Conservation (phyloP, 2,113 vertebrate species). For the Megaceryle torquata region DNA sequence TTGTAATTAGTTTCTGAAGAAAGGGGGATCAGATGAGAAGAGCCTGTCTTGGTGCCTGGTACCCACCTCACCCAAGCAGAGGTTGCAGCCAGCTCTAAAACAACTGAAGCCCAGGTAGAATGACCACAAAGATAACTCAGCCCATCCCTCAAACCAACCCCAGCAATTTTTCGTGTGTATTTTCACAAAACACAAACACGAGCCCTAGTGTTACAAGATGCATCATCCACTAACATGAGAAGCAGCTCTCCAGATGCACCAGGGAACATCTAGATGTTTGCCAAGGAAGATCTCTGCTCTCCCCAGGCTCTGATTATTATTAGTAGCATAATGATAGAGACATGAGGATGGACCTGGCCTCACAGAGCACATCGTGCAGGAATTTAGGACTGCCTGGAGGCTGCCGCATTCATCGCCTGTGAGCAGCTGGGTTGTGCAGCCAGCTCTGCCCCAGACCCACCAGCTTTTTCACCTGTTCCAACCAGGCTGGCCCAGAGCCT, state of each 20-base stretch:
- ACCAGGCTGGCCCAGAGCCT: not conserved
- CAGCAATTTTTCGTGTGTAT: not conserved
- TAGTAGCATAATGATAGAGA: not conserved
- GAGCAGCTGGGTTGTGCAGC: not conserved
- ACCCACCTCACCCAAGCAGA: not conserved
- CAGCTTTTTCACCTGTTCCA: not conserved
- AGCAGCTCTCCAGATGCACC: not conserved
- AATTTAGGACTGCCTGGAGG: not conserved
- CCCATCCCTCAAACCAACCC: not conserved
- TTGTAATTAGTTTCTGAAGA: not conserved
- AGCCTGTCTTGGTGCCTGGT: not conserved
- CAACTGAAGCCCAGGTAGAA: not conserved
- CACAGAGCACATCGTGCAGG: not conserved
- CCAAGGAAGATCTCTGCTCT: not conserved
- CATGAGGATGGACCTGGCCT: not conserved
- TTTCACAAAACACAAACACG: not conserved
- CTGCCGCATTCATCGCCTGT: fast-evolving
- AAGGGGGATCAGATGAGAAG: not conserved
- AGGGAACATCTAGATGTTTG: not conserved
- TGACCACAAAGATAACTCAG: not conserved
- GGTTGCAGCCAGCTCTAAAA: not conserved
- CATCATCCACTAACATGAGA: not conserved
- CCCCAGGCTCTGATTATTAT: not conserved
- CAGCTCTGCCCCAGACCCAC: not conserved
- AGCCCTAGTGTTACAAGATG: not conserved